Base-by-base conservation (phyloP, 2,888 invertebrate species). In the Drosophila barbarae region DNA sequence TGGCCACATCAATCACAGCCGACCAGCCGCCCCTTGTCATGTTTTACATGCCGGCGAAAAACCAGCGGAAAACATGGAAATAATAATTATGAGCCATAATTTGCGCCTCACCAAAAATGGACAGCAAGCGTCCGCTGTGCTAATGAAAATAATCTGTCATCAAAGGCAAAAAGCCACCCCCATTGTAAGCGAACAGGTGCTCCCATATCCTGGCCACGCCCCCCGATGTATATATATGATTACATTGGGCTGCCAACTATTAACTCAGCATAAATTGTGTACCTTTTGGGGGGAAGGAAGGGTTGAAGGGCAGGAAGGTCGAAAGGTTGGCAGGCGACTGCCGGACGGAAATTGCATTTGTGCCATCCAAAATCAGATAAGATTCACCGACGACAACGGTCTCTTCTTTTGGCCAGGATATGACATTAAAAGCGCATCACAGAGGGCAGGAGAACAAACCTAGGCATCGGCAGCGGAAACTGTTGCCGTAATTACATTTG, bases 111-210 rank as follows among this genome's bases (percentile, higher is more conserved):
- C 56, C 44, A 44, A 35, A 75, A 85, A 74, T 76, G 71, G 68
- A 69, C 73, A 73, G 36, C 64, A 36, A 36, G 46, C 46, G 46
- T 52, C 52, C 35, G 47, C 39, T 30, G 21, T 65, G 76, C 73
- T 82, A 86, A 87, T 85, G 87, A 87, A 87, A 77, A 85, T 85
- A 87, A 85, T 87, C 87, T 86, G 80, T 84, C 85, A 87, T 87
- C 87, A 87, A 86, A 87, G 84, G 56, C 60, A n/a, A 47, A 49
- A 59, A 64, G 35, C 63, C 54, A 71, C 70, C 71, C 71, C 59
- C 46, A 47, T 13, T 18, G 32, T 35, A 36, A 68, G 70, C 63
- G 65, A 68, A 86, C 85, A 86, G 85, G 85, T 85, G 84, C 75
- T 70, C n/a, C 18, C 50, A 32, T 51, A 39, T 47, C 32, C 47